phyloP scores from a whole-genome alignment of 2,797 vertebrate species.

The Micromesistius poutassou region DNA sequence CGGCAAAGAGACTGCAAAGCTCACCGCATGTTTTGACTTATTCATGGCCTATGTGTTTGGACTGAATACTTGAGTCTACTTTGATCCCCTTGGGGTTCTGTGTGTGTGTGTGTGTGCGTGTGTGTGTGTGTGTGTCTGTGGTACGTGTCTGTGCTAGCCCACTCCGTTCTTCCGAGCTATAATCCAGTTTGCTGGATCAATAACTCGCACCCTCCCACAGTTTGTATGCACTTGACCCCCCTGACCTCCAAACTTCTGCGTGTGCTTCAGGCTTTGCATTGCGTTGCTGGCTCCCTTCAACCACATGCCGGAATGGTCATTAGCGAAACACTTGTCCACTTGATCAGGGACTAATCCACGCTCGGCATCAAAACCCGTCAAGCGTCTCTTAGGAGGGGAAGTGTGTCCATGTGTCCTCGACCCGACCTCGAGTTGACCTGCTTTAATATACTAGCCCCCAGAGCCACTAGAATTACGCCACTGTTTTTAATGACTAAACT shows the following conservation, averaged over 20 bases:
- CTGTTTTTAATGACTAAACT: background rate
- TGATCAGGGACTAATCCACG: background rate
- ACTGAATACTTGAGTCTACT: conserved; percentile 26
- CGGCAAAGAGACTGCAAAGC: background rate
- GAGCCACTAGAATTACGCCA: background rate
- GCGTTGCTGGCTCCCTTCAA: background rate
- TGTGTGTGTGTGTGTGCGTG: conserved; percentile 8
- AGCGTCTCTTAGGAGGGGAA: background rate
- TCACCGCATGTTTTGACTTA: conserved; percentile 39
- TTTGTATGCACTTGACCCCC: conserved; percentile 56
- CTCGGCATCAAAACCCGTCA: background rate
- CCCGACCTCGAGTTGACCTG: background rate
- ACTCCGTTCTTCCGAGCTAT: background rate
- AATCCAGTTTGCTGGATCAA: conserved; percentile 39
- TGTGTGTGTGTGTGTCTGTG: conserved; percentile 7
- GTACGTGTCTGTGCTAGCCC: background rate
- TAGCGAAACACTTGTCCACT: background rate
- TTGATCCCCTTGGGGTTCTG: conserved; percentile 50
- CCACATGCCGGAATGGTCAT: background rate
- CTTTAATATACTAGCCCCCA: background rate
- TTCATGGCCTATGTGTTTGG: conserved; percentile 34
- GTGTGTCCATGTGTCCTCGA: background rate
- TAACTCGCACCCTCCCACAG: conserved; percentile 31
- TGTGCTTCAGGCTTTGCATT: conserved; percentile 22
- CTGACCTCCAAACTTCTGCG: conserved; percentile 42